Evolutionary conservation across 1,140 invertebrate genomes (phyloP).

Genomic region (Microplitis mediator): DNA sequence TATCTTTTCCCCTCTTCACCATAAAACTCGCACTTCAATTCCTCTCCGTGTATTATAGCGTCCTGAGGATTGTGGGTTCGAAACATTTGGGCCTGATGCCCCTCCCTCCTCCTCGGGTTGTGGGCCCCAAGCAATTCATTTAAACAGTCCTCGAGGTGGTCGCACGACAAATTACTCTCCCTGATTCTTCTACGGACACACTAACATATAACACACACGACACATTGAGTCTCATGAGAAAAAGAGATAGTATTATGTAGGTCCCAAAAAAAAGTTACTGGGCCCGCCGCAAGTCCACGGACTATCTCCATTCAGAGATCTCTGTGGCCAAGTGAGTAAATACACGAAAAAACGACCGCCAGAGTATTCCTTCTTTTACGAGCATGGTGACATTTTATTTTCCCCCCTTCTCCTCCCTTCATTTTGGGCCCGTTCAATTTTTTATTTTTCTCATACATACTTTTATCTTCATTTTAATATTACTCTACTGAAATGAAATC

Average conservation of each 20-base stretch:
- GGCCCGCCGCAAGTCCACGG: no score
- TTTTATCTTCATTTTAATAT: neutral
- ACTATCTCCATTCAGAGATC: slow-evolving; percentile 60
- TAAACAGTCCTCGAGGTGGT: slow-evolving; percentile 64
- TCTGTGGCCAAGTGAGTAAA: slow-evolving; percentile 19
- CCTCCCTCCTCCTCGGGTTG: slow-evolving; percentile 40
- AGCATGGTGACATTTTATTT: slow-evolving; percentile 1
- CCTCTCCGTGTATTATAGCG: neutral
- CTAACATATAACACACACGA: neutral
- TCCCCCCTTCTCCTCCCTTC: neutral
- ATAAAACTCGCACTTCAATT: slow-evolving; percentile 21
- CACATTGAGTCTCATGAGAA: neutral
- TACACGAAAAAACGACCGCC: neutral
- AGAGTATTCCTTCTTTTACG: slow-evolving; percentile 13
- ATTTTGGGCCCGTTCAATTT: no score
- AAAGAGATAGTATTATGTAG: neutral
- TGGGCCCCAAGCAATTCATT: slow-evolving; percentile 60
- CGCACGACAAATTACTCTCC: slow-evolving; percentile 64
- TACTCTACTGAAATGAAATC: neutral
- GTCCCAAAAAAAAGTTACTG: no score
- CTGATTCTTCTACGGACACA: slow-evolving; percentile 42
- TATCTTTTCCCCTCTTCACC: slow-evolving; percentile 32
- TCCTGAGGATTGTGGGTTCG: no score
- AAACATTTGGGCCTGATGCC: neutral
- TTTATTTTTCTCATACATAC: neutral